Percentiles rank a stretch among this genome's conserved stretches.
phyloP scores from a whole-genome alignment of 2,888 invertebrate species.

The Therioaphis trifolii region DNA sequence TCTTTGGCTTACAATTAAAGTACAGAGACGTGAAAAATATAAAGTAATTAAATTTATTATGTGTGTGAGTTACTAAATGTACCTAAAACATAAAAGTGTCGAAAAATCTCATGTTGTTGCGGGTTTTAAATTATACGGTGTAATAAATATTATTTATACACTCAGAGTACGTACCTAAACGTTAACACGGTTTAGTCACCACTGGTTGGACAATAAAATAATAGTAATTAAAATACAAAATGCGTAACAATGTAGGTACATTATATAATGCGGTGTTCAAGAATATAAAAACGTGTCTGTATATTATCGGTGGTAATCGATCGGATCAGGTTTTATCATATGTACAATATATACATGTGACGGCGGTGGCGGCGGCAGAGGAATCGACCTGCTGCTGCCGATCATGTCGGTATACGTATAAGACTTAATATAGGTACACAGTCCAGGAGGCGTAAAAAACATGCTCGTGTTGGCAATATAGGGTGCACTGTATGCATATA shows the following conservation, averaged over 20 bases:
- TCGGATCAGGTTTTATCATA: constrained; percentile 58
- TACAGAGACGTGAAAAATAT: no score
- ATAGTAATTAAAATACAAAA: constrained; percentile 41
- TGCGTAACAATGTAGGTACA: constrained; percentile 39
- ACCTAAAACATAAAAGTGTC: no score
- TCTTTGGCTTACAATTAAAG: no score
- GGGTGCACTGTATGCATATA: neutral
- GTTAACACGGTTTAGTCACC: constrained; percentile 43
- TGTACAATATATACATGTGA: neutral
- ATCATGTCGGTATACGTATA: neutral
- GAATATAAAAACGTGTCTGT: constrained; percentile 36
- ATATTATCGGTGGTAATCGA: constrained; percentile 52
- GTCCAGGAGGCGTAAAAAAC: constrained; percentile 43
- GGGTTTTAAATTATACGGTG: no score
- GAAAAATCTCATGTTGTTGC: no score
- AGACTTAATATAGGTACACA: neutral
- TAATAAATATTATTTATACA: no score
- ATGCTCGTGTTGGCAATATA: constrained; percentile 38
- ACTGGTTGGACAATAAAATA: constrained; percentile 33
- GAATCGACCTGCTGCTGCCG: neutral
- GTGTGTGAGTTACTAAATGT: no score
- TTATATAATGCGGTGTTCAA: neutral
- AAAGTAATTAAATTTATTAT: no score
- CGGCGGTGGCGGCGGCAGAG: neutral
- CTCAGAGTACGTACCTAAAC: no score